phyloP scores from a whole-genome alignment of 2,797 vertebrate species.

The Coregonus sp. region DNA sequence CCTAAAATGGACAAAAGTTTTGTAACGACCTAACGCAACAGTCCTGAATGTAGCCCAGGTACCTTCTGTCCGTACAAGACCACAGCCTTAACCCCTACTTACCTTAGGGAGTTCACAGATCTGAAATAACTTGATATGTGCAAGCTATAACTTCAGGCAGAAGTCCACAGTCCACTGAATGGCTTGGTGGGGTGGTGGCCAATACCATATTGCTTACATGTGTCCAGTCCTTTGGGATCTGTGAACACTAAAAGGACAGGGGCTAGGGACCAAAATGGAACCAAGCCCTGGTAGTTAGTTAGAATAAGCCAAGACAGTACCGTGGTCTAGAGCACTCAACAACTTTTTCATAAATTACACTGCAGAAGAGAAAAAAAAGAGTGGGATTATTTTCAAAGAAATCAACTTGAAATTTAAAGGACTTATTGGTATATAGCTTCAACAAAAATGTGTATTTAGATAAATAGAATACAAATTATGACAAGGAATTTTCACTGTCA shows the following conservation, averaged over 20 bases:
- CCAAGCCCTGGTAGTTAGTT: constrained; percentile 51
- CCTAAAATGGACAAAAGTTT: constrained; percentile 49
- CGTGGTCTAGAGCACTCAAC: constrained; percentile 38
- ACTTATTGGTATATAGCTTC: constrained; percentile 2
- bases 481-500: constrained; percentile 27
- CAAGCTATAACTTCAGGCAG: constrained; percentile 9
- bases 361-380: constrained; percentile 30
- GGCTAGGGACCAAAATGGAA: constrained; percentile 36
- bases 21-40: constrained; percentile 42
- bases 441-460: constrained; percentile 31
- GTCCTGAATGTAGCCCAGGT: constrained; percentile 38
- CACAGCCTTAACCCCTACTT: constrained; percentile 11
- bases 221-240: constrained; percentile 46
- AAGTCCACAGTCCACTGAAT: constrained; percentile 5
- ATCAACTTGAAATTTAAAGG: constrained; percentile 32
- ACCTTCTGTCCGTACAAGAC: constrained; percentile 42
- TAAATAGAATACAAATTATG: constrained; percentile 30
- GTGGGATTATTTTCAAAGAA: constrained; percentile 36
- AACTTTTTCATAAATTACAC: constrained; percentile 40
- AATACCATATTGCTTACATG: constrained; percentile 46
- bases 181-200: constrained; percentile 25
- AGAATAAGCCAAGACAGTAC: constrained; percentile 47
- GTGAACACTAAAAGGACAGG: constrained; percentile 48
- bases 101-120: constrained; percentile 23
- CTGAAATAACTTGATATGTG: constrained; percentile 27